Conservation (phyloP, 2,113 vertebrate species). For the Actenoides hombroni region DNA sequence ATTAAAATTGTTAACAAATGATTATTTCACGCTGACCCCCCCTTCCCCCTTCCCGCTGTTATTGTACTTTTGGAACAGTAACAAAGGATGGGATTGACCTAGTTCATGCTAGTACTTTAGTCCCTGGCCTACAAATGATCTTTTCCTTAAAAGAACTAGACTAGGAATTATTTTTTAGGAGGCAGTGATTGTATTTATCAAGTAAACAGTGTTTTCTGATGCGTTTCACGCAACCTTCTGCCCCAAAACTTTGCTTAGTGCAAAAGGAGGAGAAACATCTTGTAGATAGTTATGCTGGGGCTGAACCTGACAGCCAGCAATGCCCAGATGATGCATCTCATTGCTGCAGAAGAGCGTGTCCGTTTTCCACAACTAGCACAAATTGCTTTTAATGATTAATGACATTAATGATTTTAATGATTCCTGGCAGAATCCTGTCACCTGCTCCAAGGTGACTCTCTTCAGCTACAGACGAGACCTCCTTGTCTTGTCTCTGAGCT, state of each 20-base stretch:
- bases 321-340: background rate
- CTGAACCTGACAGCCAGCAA: background rate
- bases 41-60: background rate
- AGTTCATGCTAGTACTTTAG: background rate
- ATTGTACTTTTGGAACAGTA: background rate
- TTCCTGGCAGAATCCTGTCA: background rate
- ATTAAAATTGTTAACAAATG: constrained; percentile 55
- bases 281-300: background rate
- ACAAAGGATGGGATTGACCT: constrained; percentile 20
- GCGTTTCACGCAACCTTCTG: background rate
- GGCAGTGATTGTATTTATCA: background rate
- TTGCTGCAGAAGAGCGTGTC: background rate
- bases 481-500: background rate
- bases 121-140: background rate
- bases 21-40: constrained; percentile 17
- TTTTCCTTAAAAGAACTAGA: background rate
- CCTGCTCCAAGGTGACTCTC: background rate
- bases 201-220: background rate
- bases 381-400: background rate
- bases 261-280: background rate
- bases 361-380: background rate
- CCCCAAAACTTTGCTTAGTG: background rate
- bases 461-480: background rate
- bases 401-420: background rate
- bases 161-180: too few species aligned